phyloP scores from a whole-genome alignment of 2,888 invertebrate genomes.

The Oxystoma pomonae region DNA sequence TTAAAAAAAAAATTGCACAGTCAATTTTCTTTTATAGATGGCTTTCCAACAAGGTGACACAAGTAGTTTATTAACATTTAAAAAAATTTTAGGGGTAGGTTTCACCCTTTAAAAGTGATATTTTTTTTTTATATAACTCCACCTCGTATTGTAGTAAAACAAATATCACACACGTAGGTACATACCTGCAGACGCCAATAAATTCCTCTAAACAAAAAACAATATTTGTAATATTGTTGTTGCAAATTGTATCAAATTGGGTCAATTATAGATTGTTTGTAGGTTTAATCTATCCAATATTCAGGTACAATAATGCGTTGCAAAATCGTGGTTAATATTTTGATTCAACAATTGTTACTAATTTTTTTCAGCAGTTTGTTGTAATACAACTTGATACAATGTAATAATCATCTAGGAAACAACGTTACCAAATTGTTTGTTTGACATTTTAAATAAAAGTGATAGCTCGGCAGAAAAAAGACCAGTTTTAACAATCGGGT shows the following conservation, averaged over 20 bases:
- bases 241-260: not conserved
- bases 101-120: too few species aligned
- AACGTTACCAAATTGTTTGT: not conserved
- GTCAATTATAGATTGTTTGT: not conserved
- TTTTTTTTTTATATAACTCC: too few species aligned
- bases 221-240: not conserved
- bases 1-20: too few species aligned
- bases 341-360: not conserved
- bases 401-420: not conserved
- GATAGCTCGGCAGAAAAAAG: not conserved
- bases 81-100: too few species aligned
- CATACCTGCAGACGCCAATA: too few species aligned
- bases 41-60: too few species aligned
- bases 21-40: too few species aligned
- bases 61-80: too few species aligned
- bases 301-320: not conserved
- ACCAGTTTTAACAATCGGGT: not conserved
- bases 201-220: too few species aligned
- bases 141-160: too few species aligned
- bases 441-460: not conserved
- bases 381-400: not conserved
- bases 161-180: too few species aligned
- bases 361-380: not conserved
- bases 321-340: not conserved
- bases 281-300: not conserved